Base-by-base conservation (phyloP, 2,113 vertebrate species). In the Nesogale talazaci region DNA sequence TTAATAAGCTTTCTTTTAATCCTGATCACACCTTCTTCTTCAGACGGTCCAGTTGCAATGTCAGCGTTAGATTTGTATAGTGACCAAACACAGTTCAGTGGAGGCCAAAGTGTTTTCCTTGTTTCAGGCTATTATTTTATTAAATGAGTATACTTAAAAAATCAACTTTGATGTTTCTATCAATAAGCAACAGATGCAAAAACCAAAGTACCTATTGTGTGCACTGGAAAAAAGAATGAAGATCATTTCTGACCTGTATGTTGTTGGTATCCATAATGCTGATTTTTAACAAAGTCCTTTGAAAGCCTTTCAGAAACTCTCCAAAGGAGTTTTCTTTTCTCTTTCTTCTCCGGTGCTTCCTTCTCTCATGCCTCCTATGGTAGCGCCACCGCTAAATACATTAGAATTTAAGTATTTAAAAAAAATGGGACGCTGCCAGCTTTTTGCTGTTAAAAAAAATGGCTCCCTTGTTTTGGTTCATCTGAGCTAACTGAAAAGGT, bases 401-500 rank as follows among this genome's bases (percentile, higher is more conserved):
- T 6, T 23, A 42, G 46, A 83, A 89, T 92, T 81, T 92, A 82
- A 89, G 46, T 8, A 63, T 84, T 36, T 7, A 15, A 12, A 81
- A 89, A 14, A 69, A 57, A 75, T 12, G 91, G 92, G 61, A 10
- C 22, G 38, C 12, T 59, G 57, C 78, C 63, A 86, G 90, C 52
- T 23, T 92, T 96, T 92, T 88, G 69, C 70, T 89, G 17, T 92
- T 94, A 94, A 97, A 95, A 59, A 59, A 96, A 95, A 93, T 94
- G 91, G 40, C 72, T 88, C 82, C n/a, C 80, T 84, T 90, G 88
- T 94, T 96, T 96, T 94, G 95, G 94, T 85, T 96, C 96, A 90
- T 94, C 75, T 91, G 84, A 22, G 94, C 91, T 90, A 94, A 76
- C 85, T 94, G 93, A 94, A 96, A 95, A 96, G 96, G 94, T 97